These are phyloP conservation scores for Brachionus rotundiformis DNA, from an alignment of 1,140 invertebrate species.

Conservation along the genomic window DNA sequence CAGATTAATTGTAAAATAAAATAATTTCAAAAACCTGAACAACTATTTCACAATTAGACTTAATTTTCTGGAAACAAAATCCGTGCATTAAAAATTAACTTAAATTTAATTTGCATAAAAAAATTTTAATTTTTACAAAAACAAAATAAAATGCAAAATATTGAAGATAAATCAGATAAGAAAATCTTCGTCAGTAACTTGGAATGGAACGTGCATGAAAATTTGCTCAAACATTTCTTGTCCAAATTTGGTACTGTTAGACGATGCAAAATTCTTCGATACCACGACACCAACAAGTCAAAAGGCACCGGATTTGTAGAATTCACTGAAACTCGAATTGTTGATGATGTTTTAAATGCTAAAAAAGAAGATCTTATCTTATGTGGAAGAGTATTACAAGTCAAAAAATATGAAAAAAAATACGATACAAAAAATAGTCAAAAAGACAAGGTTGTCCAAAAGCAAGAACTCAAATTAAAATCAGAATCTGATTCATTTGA, in stretches of 20 bases:
- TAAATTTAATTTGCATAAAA: too few species aligned
- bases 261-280: constrained; percentile 25
- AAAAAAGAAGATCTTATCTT: background rate
- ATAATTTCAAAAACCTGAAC: too few species aligned
- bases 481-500: background rate
- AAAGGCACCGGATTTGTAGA: constrained; percentile 38
- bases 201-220: constrained; percentile 42
- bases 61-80: too few species aligned
- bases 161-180: background rate
- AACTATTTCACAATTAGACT: too few species aligned
- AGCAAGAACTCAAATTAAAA: background rate
- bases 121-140: too few species aligned
- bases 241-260: constrained; percentile 7
- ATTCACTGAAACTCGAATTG: background rate
- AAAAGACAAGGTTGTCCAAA: background rate
- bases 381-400: background rate
- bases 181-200: constrained; percentile 35
- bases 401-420: background rate
- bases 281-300: background rate
- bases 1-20: too few species aligned
- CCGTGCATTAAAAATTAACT: too few species aligned
- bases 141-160: background rate
- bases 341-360: constrained; percentile 20
- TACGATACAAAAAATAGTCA: background rate
- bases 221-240: constrained; percentile 41